phyloP scores from a whole-genome alignment of 2,797 vertebrate species.

The Taeniopygia guttata region DNA sequence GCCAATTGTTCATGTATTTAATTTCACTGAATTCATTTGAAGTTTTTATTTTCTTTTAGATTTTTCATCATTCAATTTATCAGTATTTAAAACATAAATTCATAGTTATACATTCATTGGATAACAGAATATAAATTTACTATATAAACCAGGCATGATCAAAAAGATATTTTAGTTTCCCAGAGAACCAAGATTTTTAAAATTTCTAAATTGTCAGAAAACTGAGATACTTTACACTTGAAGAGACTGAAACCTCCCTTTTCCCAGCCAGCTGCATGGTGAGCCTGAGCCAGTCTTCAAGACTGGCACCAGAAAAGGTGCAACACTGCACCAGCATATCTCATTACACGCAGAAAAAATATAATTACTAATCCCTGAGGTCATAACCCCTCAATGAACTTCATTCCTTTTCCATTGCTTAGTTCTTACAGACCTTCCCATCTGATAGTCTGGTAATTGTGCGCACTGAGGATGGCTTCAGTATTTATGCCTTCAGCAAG shows the following conservation, averaged over 20 bases:
- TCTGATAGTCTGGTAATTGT: not conserved
- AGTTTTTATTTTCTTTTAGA: not conserved
- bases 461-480: not conserved
- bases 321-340: not conserved
- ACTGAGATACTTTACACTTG: not conserved
- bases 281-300: not conserved
- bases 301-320: not conserved
- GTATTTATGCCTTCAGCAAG: not conserved
- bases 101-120: not conserved
- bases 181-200: not conserved
- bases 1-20: not conserved
- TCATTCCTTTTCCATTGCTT: conserved; percentile 1
- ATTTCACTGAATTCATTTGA: not conserved
- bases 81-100: not conserved
- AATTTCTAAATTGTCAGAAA: not conserved
- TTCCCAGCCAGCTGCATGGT: not conserved
- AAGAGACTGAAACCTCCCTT: not conserved
- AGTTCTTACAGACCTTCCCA: not conserved
- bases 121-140: not conserved
- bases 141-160: not conserved
- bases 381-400: conserved; percentile 12
- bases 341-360: not conserved
- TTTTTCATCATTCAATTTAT: not conserved
- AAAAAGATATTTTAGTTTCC: not conserved
- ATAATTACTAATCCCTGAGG: not conserved